These are phyloP conservation scores for Platycercus adscitus DNA, from an alignment of 2,113 vertebrate genomes.

Conservation along the genomic window DNA sequence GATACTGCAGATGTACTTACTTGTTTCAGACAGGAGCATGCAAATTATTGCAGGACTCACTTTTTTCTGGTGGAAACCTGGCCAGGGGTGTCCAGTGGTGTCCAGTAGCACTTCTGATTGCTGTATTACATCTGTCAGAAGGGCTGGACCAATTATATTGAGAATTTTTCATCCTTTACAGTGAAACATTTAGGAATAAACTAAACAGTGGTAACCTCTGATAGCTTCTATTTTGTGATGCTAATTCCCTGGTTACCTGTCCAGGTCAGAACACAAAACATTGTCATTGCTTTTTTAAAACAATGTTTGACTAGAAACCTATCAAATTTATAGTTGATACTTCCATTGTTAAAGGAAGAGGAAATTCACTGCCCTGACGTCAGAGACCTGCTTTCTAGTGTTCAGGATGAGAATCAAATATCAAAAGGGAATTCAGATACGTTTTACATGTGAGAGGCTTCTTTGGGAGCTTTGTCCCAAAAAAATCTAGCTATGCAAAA, in stretches of 20 bases:
- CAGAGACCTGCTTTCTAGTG: background rate
- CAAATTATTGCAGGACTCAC: background rate
- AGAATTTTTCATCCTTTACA: background rate
- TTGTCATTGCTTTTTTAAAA: background rate
- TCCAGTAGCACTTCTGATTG: background rate
- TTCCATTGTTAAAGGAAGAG: background rate
- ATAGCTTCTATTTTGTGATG: background rate
- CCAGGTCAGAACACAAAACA: background rate
- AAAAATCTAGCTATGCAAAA: conserved; percentile 33
- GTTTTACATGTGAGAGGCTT: background rate
- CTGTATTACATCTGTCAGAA: background rate
- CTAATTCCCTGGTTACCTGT: background rate
- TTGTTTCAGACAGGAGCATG: background rate
- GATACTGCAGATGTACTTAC: background rate
- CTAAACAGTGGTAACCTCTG: background rate
- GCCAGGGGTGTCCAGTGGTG: background rate
- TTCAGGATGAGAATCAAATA: background rate
- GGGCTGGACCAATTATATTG: background rate
- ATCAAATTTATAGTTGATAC: background rate
- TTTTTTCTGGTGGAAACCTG: background rate
- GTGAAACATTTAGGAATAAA: background rate
- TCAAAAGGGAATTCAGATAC: background rate
- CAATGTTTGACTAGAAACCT: background rate
- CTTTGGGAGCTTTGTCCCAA: background rate
- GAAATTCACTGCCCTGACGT: background rate